Conservation (phyloP, 2,113 vertebrate genomes). For the Lophochroa leadbeateri region DNA sequence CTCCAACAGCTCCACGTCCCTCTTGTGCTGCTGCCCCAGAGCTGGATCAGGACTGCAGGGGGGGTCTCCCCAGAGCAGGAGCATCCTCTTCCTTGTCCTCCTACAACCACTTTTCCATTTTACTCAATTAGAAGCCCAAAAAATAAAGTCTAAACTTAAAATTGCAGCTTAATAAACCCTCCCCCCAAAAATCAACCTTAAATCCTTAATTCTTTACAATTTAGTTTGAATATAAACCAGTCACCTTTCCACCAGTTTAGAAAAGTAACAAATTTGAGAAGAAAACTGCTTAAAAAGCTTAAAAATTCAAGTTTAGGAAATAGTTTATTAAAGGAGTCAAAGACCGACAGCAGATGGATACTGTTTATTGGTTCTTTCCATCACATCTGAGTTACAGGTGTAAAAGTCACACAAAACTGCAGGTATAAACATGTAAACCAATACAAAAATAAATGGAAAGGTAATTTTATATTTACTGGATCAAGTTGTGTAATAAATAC, state of each 20-base stretch:
- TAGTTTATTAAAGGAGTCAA: not conserved
- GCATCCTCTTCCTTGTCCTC: not conserved
- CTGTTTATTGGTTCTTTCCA: constrained; percentile 81
- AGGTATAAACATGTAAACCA: constrained; percentile 85
- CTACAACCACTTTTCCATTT: not conserved
- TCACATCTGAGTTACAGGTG: constrained; percentile 76
- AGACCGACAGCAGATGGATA: constrained; percentile 29
- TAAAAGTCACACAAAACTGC: constrained; percentile 81
- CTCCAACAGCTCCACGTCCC: not conserved
- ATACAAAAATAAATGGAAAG: constrained; percentile 86
- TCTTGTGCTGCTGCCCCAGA: not conserved
- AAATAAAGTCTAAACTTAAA: not conserved
- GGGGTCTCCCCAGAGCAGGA: not conserved
- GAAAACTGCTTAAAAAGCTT: not conserved
- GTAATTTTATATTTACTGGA: constrained; percentile 83
- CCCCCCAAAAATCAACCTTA: not conserved
- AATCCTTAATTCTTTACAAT: not conserved
- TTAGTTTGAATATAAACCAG: not conserved
- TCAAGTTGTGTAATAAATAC: constrained; percentile 92
- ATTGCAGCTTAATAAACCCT: fast-evolving
- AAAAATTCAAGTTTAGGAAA: not conserved
- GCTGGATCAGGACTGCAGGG: not conserved
- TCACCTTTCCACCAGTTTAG: not conserved
- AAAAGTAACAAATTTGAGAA: not conserved
- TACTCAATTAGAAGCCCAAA: not conserved